Evolutionary conservation across 2,113 vertebrate species (phyloP).

Genomic region (Platanista minor): DNA sequence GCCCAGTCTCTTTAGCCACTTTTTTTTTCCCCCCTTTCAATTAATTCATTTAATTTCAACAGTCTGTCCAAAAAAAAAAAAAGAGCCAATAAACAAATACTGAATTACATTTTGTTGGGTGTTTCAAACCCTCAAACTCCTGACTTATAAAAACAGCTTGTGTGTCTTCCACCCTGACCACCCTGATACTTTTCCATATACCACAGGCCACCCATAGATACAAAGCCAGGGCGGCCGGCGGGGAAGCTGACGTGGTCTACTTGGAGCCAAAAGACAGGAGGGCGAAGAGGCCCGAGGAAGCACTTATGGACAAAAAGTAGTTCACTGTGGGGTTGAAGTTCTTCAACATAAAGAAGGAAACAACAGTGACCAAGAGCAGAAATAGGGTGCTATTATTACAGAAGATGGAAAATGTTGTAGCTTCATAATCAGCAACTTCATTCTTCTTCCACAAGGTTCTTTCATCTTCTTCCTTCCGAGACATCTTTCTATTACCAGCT

Average conservation of each 20-base stretch:
- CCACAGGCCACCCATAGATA: background rate
- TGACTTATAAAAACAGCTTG: slow-evolving; percentile 37
- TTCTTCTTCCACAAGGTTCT: slow-evolving; percentile 99
- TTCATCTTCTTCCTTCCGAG: slow-evolving; percentile 98
- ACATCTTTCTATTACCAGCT: slow-evolving; percentile 98
- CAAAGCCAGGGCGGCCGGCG: too few species aligned
- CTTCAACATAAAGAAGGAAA: slow-evolving; percentile 97
- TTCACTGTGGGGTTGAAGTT: slow-evolving; percentile 99
- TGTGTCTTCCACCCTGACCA: slow-evolving; percentile 10
- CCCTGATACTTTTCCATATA: background rate
- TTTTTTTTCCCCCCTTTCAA: slow-evolving; percentile 34
- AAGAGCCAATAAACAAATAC: slow-evolving; percentile 67
- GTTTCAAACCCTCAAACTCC: slow-evolving; percentile 43
- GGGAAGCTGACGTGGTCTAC: slow-evolving; percentile 73
- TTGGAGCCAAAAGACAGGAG: slow-evolving; percentile 97
- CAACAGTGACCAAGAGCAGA: slow-evolving; percentile 93
- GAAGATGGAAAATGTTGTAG: slow-evolving; percentile 99
- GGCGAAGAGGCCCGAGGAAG: slow-evolving; percentile 95
- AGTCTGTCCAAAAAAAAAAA: slow-evolving; percentile 47
- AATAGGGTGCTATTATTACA: slow-evolving; percentile 97
- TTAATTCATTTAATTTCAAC: slow-evolving; percentile 65
- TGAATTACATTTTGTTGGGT: slow-evolving; percentile 45
- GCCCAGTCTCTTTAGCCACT: background rate
- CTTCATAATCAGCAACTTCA: slow-evolving; percentile 97
- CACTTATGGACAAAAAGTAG: slow-evolving; percentile 97